Evolutionary conservation across 2,888 invertebrate species (phyloP).

Genomic region (Phlogophora meticulosa): DNA sequence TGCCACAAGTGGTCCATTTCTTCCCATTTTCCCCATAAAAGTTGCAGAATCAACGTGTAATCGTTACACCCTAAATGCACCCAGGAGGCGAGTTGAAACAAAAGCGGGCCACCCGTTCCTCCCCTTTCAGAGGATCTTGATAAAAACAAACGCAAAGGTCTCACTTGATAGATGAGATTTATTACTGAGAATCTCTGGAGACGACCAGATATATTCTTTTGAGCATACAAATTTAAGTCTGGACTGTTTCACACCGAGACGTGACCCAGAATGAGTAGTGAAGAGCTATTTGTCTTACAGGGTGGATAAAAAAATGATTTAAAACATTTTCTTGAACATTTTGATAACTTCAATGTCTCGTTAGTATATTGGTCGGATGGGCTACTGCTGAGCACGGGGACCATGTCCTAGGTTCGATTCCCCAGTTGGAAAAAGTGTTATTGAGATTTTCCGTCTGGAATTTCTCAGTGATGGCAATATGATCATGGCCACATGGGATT

Average conservation of each 20-base stretch:
- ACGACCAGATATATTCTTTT: conserved; percentile 81
- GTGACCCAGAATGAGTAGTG: background rate
- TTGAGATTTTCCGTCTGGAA: too few species aligned
- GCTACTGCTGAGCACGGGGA: too few species aligned
- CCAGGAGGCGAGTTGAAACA: conserved; percentile 69
- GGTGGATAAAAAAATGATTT: background rate
- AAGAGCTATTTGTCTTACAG: background rate
- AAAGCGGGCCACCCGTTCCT: conserved; percentile 60
- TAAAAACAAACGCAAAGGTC: conserved; percentile 80
- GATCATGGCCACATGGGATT: too few species aligned
- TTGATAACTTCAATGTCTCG: too few species aligned
- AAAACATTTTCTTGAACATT: too few species aligned
- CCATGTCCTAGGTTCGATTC: too few species aligned
- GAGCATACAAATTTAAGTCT: conserved; percentile 73
- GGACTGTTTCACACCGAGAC: conserved; percentile 63
- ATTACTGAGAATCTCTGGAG: conserved; percentile 82
- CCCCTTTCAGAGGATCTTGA: conserved; percentile 75
- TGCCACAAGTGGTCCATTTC: conserved; percentile 61
- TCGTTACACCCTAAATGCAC: conserved; percentile 71
- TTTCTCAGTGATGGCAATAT: too few species aligned
- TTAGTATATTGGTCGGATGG: too few species aligned
- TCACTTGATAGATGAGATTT: conserved; percentile 83
- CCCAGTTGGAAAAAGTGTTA: too few species aligned
- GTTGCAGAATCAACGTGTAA: conserved; percentile 59
- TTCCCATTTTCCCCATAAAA: conserved; percentile 56